Conservation (phyloP, 1,140 invertebrate species). For the Penaeus japonicus region DNA sequence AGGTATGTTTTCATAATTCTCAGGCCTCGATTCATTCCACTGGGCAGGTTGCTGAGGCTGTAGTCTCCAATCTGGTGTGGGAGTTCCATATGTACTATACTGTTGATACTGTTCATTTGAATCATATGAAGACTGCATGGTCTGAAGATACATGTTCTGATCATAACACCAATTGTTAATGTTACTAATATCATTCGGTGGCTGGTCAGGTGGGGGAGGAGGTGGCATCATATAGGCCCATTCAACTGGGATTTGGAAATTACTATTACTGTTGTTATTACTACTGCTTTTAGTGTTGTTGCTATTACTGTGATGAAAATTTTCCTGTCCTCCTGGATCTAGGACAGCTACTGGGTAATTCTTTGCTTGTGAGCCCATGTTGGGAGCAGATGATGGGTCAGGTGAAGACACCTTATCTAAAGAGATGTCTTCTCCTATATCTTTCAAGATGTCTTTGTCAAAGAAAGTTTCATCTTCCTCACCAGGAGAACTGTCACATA, state of each 20-base stretch:
- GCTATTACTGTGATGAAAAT: no score
- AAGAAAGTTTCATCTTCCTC: constrained; percentile 11
- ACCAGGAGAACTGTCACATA: constrained; percentile 37
- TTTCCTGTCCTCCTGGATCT: neutral
- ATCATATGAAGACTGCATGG: constrained; percentile 51
- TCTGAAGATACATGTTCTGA: constrained; percentile 53
- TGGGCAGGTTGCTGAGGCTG: no score
- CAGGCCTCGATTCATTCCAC: no score
- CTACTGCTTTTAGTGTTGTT: neutral
- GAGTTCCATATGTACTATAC: neutral
- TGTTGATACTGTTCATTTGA: neutral
- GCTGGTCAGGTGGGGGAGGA: constrained; percentile 47
- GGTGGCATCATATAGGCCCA: constrained; percentile 58
- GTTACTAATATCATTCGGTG: constrained; percentile 42
- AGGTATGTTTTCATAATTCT: no score
- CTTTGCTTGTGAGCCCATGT: neutral
- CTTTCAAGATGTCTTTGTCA: neutral
- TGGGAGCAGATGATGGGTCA: neutral
- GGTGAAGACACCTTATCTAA: neutral
- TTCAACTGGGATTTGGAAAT: constrained; percentile 54
- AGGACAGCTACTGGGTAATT: neutral
- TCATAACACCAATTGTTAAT: constrained; percentile 50
- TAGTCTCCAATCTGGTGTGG: neutral
- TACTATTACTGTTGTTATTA: neutral
- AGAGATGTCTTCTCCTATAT: neutral